A percentile compares a stretch with the other conserved stretches of the same genome.
phyloP scores from a whole-genome alignment of 2,113 vertebrate genomes.

The Colaptes auratus region DNA sequence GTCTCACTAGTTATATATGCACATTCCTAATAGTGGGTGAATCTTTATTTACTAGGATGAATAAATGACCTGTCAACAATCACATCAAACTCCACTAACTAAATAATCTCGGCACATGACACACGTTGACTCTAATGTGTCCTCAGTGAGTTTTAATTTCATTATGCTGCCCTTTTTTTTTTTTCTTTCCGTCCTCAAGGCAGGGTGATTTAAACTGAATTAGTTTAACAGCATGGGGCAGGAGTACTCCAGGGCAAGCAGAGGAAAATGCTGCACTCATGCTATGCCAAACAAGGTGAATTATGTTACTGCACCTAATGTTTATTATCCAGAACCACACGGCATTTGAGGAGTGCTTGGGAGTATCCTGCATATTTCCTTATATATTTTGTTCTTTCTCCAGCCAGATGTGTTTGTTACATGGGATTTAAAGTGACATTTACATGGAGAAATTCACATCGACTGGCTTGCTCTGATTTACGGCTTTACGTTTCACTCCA shows the following conservation, averaged over 20 bases:
- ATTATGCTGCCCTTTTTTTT: conserved; percentile 1
- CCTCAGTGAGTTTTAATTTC: conserved; percentile 57
- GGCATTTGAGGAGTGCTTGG: background rate
- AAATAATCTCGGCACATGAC: conserved; percentile 8
- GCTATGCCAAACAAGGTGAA: background rate
- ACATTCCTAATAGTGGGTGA: conserved; percentile 65
- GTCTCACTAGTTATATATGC: conserved; percentile 71
- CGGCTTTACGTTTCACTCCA: conserved; percentile 54
- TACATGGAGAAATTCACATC: background rate
- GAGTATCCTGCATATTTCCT: background rate
- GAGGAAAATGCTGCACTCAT: background rate
- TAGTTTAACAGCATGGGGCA: conserved; percentile 55
- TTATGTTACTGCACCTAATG: conserved; percentile 19
- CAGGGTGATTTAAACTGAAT: conserved; percentile 51
- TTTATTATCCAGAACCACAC: conserved; percentile 43
- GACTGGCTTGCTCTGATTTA: conserved; percentile 61
- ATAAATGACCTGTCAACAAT: conserved; percentile 60
- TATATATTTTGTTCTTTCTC: background rate
- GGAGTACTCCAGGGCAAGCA: conserved; percentile 34
- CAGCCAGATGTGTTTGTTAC: background rate
- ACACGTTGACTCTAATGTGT: conserved; percentile 16
- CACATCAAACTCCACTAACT: conserved; percentile 2
- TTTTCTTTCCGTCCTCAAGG: background rate
- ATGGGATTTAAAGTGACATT: conserved; percentile 36
- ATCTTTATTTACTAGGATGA: conserved; percentile 67